A percentile compares a stretch with the other conserved stretches of the same genome.
Conservation (phyloP, 2,797 vertebrate genomes). For the Danio aesculapii region DNA sequence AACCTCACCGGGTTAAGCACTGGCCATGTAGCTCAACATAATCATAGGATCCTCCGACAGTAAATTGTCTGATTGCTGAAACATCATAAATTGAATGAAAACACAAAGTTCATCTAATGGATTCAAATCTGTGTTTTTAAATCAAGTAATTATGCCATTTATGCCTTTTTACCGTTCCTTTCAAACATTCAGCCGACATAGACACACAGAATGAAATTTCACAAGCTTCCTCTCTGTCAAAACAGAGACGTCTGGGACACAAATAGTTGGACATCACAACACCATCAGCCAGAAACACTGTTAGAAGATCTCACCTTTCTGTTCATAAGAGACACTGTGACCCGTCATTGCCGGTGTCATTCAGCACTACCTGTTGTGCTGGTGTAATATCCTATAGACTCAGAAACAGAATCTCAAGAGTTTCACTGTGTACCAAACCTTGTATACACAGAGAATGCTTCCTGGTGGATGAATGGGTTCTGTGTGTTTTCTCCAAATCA, state of each 20-base stretch:
- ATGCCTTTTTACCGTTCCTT: not conserved
- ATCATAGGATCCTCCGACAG: slow-evolving; percentile 19
- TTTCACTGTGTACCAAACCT: slow-evolving; percentile 16
- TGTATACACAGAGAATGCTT: slow-evolving; percentile 11
- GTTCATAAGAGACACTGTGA: slow-evolving; percentile 34
- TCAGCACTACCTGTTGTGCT: slow-evolving; percentile 24
- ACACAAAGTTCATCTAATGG: not conserved
- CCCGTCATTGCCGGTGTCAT: slow-evolving; percentile 46
- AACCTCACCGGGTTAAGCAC: not conserved
- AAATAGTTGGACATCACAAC: slow-evolving; percentile 1
- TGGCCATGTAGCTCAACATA: slow-evolving; percentile 4
- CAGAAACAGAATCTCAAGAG: slow-evolving; percentile 18
- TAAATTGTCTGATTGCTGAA: not conserved
- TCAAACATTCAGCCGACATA: not conserved
- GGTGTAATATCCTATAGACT: slow-evolving; percentile 8
- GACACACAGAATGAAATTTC: not conserved
- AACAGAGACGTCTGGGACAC: not conserved
- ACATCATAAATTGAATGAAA: not conserved
- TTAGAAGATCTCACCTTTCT: slow-evolving; percentile 2
- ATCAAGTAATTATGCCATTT: not conserved
- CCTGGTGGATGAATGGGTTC: not conserved
- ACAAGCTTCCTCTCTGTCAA: not conserved
- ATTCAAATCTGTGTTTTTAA: not conserved
- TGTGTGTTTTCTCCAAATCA: not conserved
- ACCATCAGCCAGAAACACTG: slow-evolving; percentile 13